Base-by-base conservation (phyloP, 2,888 invertebrate species). In the Coleophora deauratella region DNA sequence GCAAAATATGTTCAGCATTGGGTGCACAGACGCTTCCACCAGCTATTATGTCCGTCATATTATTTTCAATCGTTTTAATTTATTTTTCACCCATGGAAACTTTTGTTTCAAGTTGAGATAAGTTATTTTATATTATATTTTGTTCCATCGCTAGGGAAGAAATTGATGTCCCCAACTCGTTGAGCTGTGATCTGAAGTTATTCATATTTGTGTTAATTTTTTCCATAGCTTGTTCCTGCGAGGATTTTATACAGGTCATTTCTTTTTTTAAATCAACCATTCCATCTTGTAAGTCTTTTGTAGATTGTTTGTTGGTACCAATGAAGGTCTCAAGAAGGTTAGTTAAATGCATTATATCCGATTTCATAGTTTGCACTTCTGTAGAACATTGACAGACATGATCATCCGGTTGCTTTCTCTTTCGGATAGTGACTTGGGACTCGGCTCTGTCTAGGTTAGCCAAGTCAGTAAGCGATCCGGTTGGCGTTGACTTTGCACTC, bases 131-230 rank as follows among this genome's bases (percentile, higher is more conserved):
- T 12, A 7, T 36, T n/a, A n/a, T 27, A 10, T 33, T 41, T 27
- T 41, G 41, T 13, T 41, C 36, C n/a, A 36, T 2, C 7, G 41
- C 10, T 33, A 41, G 33, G 31, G 2, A 10, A 12, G 35, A 31
- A 3, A 36, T 36, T 36, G 32, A 32, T 13, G 41, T 12, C 11
- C 31, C 36, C 3, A 41, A 32, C 9, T 41, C 41, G 3, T 3
- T 1, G 7, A 41, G 35, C 27, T 41, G 32, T n/a, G 31, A 28
- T 21, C 32, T 31, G 10, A 40, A 1, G 1, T 31, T n/a, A 21
- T 4, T 3, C 6, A 21, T 21, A 21, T 21, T 21, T 21, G 3
- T 6, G 3, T 6, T 3, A 3, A 21, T 21, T 21, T 4, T 6
- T 9, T 4, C 9, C 4, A 31, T 31, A n/a, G 31, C 9, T 31